Evolutionary conservation across 2,797 vertebrate genomes (phyloP).

Genomic region (Avahi laniger): DNA sequence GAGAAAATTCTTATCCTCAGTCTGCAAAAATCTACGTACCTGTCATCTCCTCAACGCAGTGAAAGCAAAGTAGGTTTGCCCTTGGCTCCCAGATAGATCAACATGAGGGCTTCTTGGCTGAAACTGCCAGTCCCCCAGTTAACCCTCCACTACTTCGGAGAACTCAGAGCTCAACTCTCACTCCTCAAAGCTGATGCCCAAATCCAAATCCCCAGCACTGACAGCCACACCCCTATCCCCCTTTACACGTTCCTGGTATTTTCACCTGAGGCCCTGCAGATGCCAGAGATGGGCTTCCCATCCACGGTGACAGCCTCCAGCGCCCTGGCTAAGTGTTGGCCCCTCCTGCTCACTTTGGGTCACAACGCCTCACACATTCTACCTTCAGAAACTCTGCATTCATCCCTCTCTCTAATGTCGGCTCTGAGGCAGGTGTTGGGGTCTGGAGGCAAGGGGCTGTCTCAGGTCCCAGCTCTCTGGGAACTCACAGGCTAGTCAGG

Average conservation of each 20-base stretch:
- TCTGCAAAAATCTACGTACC: neutral
- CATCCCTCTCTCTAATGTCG: neutral
- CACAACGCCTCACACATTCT: neutral
- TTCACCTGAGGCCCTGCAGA: neutral
- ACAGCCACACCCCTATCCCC: accelerated
- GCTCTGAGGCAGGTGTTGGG: neutral
- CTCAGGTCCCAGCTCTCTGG: neutral
- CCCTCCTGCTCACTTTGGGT: neutral
- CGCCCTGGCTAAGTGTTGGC: no score
- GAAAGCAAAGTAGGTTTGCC: neutral
- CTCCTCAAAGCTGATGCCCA: neutral
- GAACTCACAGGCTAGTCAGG: neutral
- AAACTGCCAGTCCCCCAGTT: accelerated
- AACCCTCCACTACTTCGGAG: neutral
- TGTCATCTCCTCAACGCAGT: neutral
- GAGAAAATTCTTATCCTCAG: neutral
- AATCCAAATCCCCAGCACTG: neutral
- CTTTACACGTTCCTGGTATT: neutral
- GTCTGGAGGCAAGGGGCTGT: neutral
- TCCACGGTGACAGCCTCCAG: neutral
- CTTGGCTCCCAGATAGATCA: neutral
- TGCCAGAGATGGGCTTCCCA: neutral
- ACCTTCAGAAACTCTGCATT: neutral
- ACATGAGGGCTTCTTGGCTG: neutral
- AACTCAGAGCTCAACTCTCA: neutral